Base-by-base conservation (phyloP, 2,113 vertebrate genomes). In the Panthera leo region DNA sequence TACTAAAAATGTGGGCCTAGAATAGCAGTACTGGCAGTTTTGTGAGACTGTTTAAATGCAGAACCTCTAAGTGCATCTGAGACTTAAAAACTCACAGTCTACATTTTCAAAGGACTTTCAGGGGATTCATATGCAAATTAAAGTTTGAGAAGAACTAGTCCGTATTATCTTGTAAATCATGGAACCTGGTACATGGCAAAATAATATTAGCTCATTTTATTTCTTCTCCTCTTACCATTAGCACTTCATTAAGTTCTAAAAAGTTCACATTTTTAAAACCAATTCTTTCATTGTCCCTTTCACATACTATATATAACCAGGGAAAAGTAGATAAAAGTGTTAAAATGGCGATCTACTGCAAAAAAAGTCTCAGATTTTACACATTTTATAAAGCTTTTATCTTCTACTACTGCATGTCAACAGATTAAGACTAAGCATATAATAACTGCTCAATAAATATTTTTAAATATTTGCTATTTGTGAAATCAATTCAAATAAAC, bases 331-430 rank as follows among this genome's bases (percentile, higher is more conserved):
- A 23, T 34, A 65, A 25, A 86, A 51, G 42, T 78, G 27, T 78
- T 68, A 67, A 83, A 87, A 51, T 71, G 23, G 61, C n/a, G 16
- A 51, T 88, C 7, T 27, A 8, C 8, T 53, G 6, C 13, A 82
- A 83, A 83, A 75, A 15, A 27, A 25, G 61, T 5, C 18, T 86
- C n/a, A 55, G 29, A 75, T 67, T 88, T 88, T 83, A 93, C 14
- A 89, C 63, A 95, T 65, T 65, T 92, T 65, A 79, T 65, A 79
- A 93, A 85, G 7, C 42, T 71, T 93, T 16, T 71, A 89, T 39
- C 58, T 79, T 85, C 51, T 84, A 55, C 76, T 65, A 63, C 48
- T 84, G 21, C 36, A 86, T 36, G 42, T 68, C 68, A 76, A 67
- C 14, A 42, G 76, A 79, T 70, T 63, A 75, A 68, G 61, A 79